Base-by-base conservation (phyloP, 2,113 vertebrate genomes). In the Pterocles gutturalis region DNA sequence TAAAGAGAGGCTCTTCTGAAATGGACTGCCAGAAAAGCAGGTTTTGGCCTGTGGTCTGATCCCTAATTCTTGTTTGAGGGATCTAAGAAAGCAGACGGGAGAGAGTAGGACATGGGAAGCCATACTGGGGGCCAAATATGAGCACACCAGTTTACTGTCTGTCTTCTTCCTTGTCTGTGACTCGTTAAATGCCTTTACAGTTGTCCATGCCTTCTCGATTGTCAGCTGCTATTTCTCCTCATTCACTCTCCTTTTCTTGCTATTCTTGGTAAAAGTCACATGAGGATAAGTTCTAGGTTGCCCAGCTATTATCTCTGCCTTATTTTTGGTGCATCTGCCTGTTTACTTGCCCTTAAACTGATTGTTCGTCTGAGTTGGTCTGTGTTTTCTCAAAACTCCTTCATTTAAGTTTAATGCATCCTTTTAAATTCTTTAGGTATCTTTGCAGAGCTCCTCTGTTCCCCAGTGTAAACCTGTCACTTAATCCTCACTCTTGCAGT, bases 291-390 rank as follows among this genome's bases (percentile, higher is more conserved):
- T 49, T 84, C 67, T 60, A 29, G 55, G 29, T 77, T 87, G 19
- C 55, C 90, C 55, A 46, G 22, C 25, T 87, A 36, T 90, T 91
- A 31, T 48, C 48, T 84, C 53, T 90, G 79, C 46, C 64, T 84
- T 73, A 46, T 67, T 83, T 95, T 66, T 81, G 43, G 85, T 79
- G 61, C n/a, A 72, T 79, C 62, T 93, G 34, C 53, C 57, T 95
- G 17, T 87, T 96, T 93, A 58, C 80, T 94, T 95, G 78, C n/a
- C 61, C 38, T 90, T 91, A 88, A 93, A 90, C 46, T 69, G 73
- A n/a, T 71, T 64, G 62, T 13, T 93, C 18, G 46, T 18, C 31
- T 17, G 3, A 73, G 62, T 75, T 58, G 38, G 53, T 34, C 6
- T 4, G 36, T 83, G 58, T 90, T 94, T 90, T 67, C 1, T 11